These are phyloP conservation scores for Scaptomyza polygonia DNA, from an alignment of 2,888 invertebrate species.

Conservation along the genomic window DNA sequence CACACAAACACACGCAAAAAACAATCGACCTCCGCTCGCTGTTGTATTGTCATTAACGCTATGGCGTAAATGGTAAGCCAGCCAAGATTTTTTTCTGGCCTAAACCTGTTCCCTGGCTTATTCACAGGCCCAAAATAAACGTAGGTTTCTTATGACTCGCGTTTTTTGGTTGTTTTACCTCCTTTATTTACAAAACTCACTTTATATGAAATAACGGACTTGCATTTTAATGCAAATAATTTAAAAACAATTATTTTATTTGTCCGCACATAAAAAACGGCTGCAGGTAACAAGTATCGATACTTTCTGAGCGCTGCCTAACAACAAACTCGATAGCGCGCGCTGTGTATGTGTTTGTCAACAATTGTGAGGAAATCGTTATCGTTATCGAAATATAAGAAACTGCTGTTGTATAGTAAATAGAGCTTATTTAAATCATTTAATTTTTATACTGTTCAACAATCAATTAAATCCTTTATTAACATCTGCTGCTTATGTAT, in stretches of 20 bases:
- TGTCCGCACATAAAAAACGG: slow-evolving; percentile 57
- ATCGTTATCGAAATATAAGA: slow-evolving; percentile 36
- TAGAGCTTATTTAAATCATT: neutral
- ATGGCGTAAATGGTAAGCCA: slow-evolving; percentile 79
- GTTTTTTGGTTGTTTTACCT: neutral
- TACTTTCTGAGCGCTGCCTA: slow-evolving; percentile 51
- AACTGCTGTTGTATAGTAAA: slow-evolving; percentile 9
- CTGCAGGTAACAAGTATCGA: slow-evolving; percentile 61
- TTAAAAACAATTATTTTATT: slow-evolving; percentile 64
- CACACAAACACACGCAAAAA: slow-evolving; percentile 56
- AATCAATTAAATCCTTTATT: slow-evolving; percentile 54
- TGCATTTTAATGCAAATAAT: slow-evolving; percentile 55
- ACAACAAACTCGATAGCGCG: slow-evolving; percentile 41
- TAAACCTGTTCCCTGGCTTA: slow-evolving; percentile 75
- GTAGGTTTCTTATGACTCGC: slow-evolving; percentile 2
- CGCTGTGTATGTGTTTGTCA: slow-evolving; percentile 23
- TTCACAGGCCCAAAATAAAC: slow-evolving; percentile 44
- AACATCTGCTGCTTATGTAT: slow-evolving; percentile 65
- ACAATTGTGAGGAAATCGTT: neutral
- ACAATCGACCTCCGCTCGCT: slow-evolving; percentile 76
- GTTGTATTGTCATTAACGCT: slow-evolving; percentile 69
- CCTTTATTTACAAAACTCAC: slow-evolving; percentile 39
- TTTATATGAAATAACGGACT: slow-evolving; percentile 47
- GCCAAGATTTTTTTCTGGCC: slow-evolving; percentile 75
- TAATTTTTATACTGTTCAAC: slow-evolving; percentile 13